Conservation (phyloP, 92 coral and sea anemone genomes). For the Palythoa caribaeorum region DNA sequence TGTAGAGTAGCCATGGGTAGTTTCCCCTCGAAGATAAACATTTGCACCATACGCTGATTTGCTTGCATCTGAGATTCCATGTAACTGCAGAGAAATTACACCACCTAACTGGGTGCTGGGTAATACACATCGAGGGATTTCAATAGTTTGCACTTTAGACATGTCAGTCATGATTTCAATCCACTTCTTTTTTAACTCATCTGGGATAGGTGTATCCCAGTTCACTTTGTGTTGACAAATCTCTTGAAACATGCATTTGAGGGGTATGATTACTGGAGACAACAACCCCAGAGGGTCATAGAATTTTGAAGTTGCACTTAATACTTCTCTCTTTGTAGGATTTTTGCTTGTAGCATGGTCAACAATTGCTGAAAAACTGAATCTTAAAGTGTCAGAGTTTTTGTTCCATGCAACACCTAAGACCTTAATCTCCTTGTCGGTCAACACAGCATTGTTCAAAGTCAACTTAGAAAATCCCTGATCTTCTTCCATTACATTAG, state of each 20-base stretch:
- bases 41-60: no score
- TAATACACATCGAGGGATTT: not conserved
- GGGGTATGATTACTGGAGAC: not conserved
- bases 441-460: not conserved
- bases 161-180: not conserved
- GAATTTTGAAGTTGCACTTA: constrained; percentile 49
- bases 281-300: not conserved
- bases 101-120: not conserved
- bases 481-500: not conserved
- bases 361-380: constrained; percentile 45
- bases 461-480: not conserved
- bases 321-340: constrained; percentile 34
- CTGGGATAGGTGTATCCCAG: constrained; percentile 48
- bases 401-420: constrained; percentile 66
- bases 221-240: constrained; percentile 49
- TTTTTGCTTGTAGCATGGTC: constrained; percentile 27
- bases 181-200: not conserved
- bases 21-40: no score
- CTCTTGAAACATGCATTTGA: constrained; percentile 63
- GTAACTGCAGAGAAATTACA: no score
- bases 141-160: not conserved
- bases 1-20: no score
- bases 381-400: constrained; percentile 56
- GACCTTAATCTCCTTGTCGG: constrained; percentile 43
- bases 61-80: no score